Evolutionary conservation across 1,140 invertebrate species (phyloP).

Genomic region (Meloidogyne floridensis): DNA sequence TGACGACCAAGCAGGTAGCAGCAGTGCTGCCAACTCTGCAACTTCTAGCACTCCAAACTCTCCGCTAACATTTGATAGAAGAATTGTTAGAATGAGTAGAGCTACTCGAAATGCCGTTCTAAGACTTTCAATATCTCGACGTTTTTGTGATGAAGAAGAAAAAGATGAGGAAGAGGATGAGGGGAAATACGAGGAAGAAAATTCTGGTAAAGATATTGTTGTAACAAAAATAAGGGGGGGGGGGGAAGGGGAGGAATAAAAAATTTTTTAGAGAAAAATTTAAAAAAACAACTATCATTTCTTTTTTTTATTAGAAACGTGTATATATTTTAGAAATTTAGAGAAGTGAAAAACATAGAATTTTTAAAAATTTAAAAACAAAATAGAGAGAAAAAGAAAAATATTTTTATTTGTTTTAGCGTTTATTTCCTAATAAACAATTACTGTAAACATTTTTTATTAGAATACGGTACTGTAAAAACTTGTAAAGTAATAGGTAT

Average conservation of each 20-base stretch:
- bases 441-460: too few species aligned
- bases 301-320: too few species aligned
- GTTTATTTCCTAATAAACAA: too few species aligned
- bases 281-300: neutral
- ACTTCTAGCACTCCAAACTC: conserved; percentile 24
- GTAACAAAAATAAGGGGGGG: neutral
- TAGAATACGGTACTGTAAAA: too few species aligned
- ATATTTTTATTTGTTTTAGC: too few species aligned
- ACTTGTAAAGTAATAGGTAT: too few species aligned
- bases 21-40: conserved; percentile 1
- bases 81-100: conserved; percentile 25
- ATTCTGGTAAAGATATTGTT: too few species aligned
- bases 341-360: neutral
- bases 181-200: neutral
- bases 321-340: neutral
- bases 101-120: conserved; percentile 14
- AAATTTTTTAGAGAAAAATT: neutral
- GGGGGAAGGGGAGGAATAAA: neutral
- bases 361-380: neutral
- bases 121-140: conserved; percentile 20
- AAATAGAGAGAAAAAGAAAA: neutral
- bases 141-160: conserved; percentile 14
- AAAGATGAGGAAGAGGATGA: conserved; percentile 17
- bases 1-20: neutral
- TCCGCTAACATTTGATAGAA: conserved; percentile 26